Conservation (phyloP, 2,888 invertebrate species). For the Drosophila subquinaria region DNA sequence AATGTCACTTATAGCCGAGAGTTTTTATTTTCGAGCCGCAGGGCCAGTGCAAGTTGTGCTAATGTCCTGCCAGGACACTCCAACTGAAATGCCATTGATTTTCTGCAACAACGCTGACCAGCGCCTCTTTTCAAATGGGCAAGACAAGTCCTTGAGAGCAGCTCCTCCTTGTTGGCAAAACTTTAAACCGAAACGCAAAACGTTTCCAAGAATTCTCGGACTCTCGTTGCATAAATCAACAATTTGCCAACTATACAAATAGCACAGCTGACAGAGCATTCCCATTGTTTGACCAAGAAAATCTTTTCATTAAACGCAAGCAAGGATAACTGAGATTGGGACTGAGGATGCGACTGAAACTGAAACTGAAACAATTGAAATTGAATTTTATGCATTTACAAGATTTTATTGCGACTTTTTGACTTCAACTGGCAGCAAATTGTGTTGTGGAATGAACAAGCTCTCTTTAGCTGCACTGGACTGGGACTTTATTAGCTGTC, state of each 20-base stretch:
- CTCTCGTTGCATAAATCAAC: slow-evolving; percentile 71
- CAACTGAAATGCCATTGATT: slow-evolving; percentile 61
- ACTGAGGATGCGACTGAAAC: slow-evolving; percentile 6
- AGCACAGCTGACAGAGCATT: slow-evolving; percentile 21
- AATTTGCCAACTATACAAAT: slow-evolving; percentile 41
- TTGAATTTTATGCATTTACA: slow-evolving; percentile 72
- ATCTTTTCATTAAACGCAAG: slow-evolving; percentile 56
- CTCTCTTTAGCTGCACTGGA: slow-evolving; percentile 1
- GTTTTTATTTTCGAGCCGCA: slow-evolving; percentile 46
- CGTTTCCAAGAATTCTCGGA: slow-evolving; percentile 65
- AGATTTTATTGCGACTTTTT: slow-evolving; percentile 71
- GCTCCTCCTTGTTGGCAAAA: slow-evolving; percentile 47
- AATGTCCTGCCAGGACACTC: slow-evolving; percentile 46
- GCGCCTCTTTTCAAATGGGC: slow-evolving; percentile 36
- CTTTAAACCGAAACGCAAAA: slow-evolving; percentile 31
- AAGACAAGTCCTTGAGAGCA: slow-evolving; percentile 24
- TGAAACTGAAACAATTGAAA: slow-evolving; percentile 54
- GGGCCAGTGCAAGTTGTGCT: slow-evolving; percentile 52
- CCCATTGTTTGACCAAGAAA: slow-evolving; percentile 72
- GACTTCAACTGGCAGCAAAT: slow-evolving; percentile 47
- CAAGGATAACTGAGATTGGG: slow-evolving; percentile 14
- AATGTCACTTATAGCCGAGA: slow-evolving; percentile 73
- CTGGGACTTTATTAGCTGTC: slow-evolving; percentile 50
- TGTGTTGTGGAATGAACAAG: slow-evolving; percentile 48
- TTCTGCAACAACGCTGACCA: slow-evolving; percentile 75